Conservation (phyloP, 2,113 vertebrate genomes). For the Miniopterus natalensis region DNA sequence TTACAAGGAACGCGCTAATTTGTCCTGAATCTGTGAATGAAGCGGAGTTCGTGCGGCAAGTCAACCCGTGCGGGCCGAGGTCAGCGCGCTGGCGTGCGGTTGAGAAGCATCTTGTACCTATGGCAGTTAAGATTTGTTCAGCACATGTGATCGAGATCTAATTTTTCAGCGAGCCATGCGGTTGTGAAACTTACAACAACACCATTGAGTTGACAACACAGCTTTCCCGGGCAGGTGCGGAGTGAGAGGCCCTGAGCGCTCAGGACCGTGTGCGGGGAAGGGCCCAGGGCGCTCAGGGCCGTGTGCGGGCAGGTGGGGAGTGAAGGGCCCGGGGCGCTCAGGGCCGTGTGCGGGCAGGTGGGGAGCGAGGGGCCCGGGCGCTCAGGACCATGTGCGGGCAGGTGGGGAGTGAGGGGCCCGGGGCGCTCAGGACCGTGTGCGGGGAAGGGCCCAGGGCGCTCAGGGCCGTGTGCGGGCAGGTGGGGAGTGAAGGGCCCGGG, state of each 20-base stretch:
- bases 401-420: too few relatives aligned
- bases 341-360: too few relatives aligned
- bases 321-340: too few relatives aligned
- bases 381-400: too few relatives aligned
- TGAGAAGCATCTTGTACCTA: slow-evolving; percentile 60
- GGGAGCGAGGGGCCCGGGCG: too few relatives aligned
- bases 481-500: too few relatives aligned
- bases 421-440: too few relatives aligned
- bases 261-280: not conserved
- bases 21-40: slow-evolving; percentile 83
- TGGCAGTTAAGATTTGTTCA: slow-evolving; percentile 72
- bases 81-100: slow-evolving; percentile 76
- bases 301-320: too few relatives aligned
- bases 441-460: too few relatives aligned
- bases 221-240: slow-evolving; percentile 71
- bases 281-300: too few relatives aligned
- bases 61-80: slow-evolving; percentile 57
- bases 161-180: slow-evolving; percentile 77
- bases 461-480: too few relatives aligned
- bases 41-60: slow-evolving; percentile 72
- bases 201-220: slow-evolving; percentile 41
- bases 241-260: slow-evolving; percentile 61
- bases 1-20: slow-evolving; percentile 84
- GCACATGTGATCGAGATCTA: slow-evolving; percentile 62
- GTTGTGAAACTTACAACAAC: slow-evolving; percentile 75